Percentiles rank a stretch among this genome's conserved stretches.
Conservation (phyloP, 2,888 invertebrate species). For the Pollenia angustigena region DNA sequence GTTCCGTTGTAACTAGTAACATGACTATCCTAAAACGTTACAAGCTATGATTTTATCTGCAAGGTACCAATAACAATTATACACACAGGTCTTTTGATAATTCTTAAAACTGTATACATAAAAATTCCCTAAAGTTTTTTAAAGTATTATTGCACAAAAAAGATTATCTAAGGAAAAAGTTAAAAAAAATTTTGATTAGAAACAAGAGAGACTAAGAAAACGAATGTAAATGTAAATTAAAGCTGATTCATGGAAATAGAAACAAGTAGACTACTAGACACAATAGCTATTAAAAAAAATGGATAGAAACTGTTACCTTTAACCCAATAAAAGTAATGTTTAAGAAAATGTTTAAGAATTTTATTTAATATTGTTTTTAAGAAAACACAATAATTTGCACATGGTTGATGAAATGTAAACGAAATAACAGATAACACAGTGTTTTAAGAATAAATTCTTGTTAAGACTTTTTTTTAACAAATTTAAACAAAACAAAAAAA, state of each 20-base stretch:
- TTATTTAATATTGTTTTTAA: background rate
- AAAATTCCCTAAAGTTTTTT: conserved; percentile 33
- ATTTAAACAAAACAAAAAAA: too few species aligned
- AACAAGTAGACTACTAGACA: background rate
- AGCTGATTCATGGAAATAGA: conserved; percentile 7
- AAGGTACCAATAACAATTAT: background rate
- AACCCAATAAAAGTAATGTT: conserved; percentile 12
- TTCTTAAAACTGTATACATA: conserved; percentile 32
- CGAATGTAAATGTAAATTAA: conserved; percentile 56
- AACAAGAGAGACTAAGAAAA: background rate
- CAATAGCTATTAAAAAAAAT: background rate
- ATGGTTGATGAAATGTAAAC: too few species aligned
- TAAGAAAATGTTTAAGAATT: background rate
- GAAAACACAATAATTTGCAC: background rate
- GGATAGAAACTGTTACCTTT: conserved; percentile 8
- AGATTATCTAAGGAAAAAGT: conserved; percentile 22
- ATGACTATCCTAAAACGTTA: too few species aligned
- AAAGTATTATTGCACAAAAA: background rate
- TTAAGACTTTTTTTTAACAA: too few species aligned
- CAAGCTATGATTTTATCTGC: too few species aligned
- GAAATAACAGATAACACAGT: too few species aligned
- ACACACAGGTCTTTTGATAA: conserved; percentile 27
- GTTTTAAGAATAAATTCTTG: too few species aligned
- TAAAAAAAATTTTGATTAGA: background rate
- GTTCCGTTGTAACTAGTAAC: too few species aligned